A percentile compares a stretch with the other conserved stretches of the same genome.
Evolutionary conservation across 2,888 invertebrate species (phyloP).

Genomic region (Drosophila sordidapex): DNA sequence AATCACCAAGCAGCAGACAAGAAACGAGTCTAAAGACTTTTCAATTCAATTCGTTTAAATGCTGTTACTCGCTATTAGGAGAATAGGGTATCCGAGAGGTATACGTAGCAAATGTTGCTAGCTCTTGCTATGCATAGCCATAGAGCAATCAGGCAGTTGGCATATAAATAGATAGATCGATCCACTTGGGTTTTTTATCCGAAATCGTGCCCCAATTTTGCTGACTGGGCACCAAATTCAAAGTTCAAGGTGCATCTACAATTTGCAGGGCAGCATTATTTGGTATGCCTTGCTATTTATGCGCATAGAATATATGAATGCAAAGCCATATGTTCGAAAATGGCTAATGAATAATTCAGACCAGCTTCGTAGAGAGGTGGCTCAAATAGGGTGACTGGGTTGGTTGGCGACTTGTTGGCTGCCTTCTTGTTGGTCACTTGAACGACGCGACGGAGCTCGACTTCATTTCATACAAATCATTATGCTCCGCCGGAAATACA

Average conservation of each 20-base stretch:
- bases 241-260: conserved; percentile 53
- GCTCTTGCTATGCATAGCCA: too few species aligned
- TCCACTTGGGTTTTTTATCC: not conserved
- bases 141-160: not conserved
- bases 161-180: not conserved
- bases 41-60: not conserved
- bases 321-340: conserved; percentile 48
- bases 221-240: conserved; percentile 16
- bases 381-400: not conserved
- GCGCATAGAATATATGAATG: conserved; percentile 52
- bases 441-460: conserved; percentile 52
- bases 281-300: conserved; percentile 37
- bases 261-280: conserved; percentile 8
- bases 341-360: conserved; percentile 74
- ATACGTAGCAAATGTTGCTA: not conserved
- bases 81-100: not conserved
- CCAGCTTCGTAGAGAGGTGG: conserved; percentile 6
- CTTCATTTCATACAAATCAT: conserved; percentile 74
- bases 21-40: not conserved
- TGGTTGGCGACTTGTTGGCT: conserved; percentile 12
- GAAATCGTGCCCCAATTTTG: not conserved
- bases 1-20: not conserved
- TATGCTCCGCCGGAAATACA: conserved; percentile 74
- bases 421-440: conserved; percentile 55
- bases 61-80: not conserved